Percentiles rank a stretch among this genome's conserved stretches.
These are phyloP conservation scores for Platorchestia sp. DNA, from an alignment of 1,140 invertebrate species.

Conservation along the genomic window DNA sequence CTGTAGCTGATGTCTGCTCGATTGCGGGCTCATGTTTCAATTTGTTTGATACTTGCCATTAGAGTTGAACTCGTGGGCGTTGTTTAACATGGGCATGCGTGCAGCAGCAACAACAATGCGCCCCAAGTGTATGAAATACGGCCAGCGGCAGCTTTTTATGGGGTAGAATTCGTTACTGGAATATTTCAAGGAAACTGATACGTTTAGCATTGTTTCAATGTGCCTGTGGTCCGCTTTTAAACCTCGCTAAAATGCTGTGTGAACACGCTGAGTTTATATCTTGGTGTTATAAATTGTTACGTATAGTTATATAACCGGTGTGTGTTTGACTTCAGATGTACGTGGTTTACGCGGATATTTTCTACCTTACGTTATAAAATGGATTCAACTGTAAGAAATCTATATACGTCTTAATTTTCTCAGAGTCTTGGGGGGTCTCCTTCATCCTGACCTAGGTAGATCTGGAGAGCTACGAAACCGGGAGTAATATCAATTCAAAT, in stretches of 20 bases:
- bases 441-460: too few relatives aligned
- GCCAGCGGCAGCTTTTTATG: neutral
- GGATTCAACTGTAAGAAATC: neutral
- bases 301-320: neutral
- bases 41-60: neutral
- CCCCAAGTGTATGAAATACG: neutral
- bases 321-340: neutral
- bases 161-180: neutral
- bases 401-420: too few relatives aligned
- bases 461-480: too few relatives aligned
- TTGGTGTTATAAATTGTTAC: neutral
- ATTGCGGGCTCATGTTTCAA: neutral
- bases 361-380: neutral
- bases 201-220: neutral
- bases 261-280: neutral
- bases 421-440: too few relatives aligned
- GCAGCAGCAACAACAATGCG: neutral
- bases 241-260: neutral
- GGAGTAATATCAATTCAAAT: too few relatives aligned
- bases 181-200: neutral
- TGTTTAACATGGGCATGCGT: neutral
- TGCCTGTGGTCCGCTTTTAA: neutral
- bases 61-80: neutral
- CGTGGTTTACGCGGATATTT: neutral
- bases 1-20: neutral